These are phyloP conservation scores for Hippolais icterina DNA, from an alignment of 2,113 vertebrate species.

Conservation along the genomic window DNA sequence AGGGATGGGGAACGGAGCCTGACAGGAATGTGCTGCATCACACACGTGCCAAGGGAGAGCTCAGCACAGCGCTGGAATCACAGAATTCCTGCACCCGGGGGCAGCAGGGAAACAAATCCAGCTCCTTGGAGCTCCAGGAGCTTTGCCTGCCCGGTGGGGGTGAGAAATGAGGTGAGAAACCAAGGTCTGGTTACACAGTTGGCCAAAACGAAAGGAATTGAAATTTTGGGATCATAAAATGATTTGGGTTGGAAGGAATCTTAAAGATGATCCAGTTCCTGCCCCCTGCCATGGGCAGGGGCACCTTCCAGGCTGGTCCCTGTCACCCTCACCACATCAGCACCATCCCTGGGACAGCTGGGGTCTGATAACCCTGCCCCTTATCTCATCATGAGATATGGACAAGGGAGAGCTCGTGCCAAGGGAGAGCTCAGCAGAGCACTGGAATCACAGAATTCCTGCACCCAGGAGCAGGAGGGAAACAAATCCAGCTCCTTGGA, in stretches of 20 bases:
- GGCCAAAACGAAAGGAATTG: background rate
- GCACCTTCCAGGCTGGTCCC: background rate
- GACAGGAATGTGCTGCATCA: background rate
- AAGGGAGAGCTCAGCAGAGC: background rate
- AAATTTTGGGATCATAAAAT: background rate
- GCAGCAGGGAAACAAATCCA: background rate
- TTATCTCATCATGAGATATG: background rate
- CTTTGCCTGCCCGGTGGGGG: accelerated
- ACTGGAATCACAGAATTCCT: accelerated
- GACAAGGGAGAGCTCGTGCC: accelerated
- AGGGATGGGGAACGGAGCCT: accelerated
- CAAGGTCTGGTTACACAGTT: background rate
- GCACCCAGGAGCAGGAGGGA: too few species aligned
- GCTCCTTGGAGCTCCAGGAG: background rate
- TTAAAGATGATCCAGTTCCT: background rate
- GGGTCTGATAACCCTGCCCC: background rate
- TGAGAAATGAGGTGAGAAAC: too few species aligned
- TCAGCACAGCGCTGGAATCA: accelerated
- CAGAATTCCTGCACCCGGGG: background rate
- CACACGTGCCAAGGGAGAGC: accelerated
- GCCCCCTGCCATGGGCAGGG: too few species aligned
- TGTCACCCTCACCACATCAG: background rate
- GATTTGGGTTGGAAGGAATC: background rate
- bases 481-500: background rate
- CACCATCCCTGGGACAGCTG: background rate